Conservation (phyloP, 2,113 vertebrate species). For the Anser cygnoides region DNA sequence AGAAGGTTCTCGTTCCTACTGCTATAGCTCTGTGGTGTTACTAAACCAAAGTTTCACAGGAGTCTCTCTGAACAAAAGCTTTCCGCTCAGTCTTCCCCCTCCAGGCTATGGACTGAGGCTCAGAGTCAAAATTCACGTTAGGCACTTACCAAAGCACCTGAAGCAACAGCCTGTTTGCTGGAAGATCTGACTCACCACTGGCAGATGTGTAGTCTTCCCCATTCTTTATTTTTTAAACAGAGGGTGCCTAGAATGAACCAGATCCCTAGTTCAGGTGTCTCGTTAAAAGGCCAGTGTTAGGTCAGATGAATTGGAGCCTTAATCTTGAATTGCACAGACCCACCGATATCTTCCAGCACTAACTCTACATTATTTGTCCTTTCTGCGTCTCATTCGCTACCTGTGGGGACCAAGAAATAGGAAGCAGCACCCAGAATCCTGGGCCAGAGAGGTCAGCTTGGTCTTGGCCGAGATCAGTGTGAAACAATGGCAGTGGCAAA, state of each 20-base stretch:
- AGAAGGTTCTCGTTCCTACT: not conserved
- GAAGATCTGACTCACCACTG: not conserved
- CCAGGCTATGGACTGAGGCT: not conserved
- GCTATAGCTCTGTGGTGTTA: not conserved
- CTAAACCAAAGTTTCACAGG: not conserved
- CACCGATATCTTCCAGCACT: not conserved
- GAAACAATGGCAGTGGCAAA: not conserved
- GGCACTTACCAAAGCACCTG: not conserved
- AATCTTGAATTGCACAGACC: not conserved
- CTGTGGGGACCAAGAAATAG: not conserved
- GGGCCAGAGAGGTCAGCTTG: not conserved
- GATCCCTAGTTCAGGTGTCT: not conserved
- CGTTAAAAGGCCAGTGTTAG: not conserved
- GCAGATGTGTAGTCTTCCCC: not conserved
- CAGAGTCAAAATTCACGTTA: not conserved
- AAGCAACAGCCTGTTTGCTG: fast-evolving
- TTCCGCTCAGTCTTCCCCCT: not conserved
- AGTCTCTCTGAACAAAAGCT: not conserved
- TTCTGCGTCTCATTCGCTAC: not conserved
- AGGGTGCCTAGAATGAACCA: not conserved
- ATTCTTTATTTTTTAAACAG: not conserved
- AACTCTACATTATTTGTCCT: not conserved
- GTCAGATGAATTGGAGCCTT: not conserved
- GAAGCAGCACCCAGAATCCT: not conserved
- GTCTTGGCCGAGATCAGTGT: not conserved